These are phyloP conservation scores for Mythimna lalbum DNA, from an alignment of 2,888 invertebrate genomes.

Conservation along the genomic window DNA sequence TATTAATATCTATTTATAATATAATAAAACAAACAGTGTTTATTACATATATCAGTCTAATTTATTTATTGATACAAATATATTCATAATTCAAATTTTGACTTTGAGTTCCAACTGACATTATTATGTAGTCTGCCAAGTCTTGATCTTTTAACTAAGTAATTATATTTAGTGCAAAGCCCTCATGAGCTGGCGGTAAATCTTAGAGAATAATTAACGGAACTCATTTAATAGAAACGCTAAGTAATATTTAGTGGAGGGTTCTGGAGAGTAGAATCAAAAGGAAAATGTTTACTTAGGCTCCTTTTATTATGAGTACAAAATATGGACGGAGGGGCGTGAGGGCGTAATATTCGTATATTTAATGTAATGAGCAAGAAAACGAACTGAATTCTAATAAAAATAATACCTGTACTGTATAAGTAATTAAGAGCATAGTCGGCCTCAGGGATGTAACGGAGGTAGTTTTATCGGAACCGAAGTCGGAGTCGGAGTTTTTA, in stretches of 20 bases:
- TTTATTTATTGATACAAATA: too few relatives aligned
- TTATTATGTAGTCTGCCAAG: not conserved
- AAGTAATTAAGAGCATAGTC: too few relatives aligned
- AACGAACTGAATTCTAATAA: not conserved
- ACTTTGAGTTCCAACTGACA: not conserved
- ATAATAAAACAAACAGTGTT: too few relatives aligned
- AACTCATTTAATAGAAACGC: constrained; percentile 55
- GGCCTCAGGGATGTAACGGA: too few relatives aligned
- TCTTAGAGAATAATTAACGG: constrained; percentile 52
- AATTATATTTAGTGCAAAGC: constrained; percentile 45
- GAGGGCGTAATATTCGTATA: constrained; percentile 4
- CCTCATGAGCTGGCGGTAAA: constrained; percentile 52
- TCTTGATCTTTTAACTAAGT: constrained; percentile 37
- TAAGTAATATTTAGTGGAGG: constrained; percentile 54
- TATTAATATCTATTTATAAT: too few relatives aligned
- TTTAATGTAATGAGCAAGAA: constrained; percentile 16
- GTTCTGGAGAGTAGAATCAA: constrained; percentile 27
- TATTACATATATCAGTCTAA: too few relatives aligned
- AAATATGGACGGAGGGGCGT: constrained; percentile 16
- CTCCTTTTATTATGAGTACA: constrained; percentile 25
- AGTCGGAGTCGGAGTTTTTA: too few relatives aligned
- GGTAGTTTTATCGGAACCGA: too few relatives aligned
- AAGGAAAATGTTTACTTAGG: constrained; percentile 47
- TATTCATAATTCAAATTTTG: not conserved
- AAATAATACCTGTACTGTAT: not conserved